phyloP scores from a whole-genome alignment of 2,888 invertebrate genomes.

The Stenodema calcarata region DNA sequence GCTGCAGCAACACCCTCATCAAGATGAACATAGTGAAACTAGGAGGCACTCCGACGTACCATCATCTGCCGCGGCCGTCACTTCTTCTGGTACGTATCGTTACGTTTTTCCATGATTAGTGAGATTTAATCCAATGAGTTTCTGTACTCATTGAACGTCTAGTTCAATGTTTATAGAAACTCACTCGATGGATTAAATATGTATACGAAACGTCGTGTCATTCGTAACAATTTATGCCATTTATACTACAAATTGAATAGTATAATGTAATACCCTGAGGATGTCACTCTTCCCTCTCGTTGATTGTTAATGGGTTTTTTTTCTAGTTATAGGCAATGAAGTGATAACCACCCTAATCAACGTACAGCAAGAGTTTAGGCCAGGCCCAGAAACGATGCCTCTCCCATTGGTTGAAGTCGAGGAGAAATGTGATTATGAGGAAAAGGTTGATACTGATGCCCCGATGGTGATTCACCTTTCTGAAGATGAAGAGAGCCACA shows the following conservation, averaged over 20 bases:
- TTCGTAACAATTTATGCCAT: too few species aligned
- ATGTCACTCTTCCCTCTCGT: too few species aligned
- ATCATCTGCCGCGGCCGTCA: not conserved
- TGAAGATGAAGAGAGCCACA: not conserved
- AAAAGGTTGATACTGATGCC: not conserved
- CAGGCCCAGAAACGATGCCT: not conserved
- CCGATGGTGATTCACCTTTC: not conserved
- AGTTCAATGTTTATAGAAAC: too few species aligned
- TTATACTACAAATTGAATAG: too few species aligned
- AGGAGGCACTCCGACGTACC: not conserved
- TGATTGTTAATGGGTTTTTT: too few species aligned
- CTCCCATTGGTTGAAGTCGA: not conserved
- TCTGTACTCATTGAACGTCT: too few species aligned
- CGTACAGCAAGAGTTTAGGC: slow-evolving; percentile 9
- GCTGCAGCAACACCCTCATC: not conserved
- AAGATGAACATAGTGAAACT: not conserved
- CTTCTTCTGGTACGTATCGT: not conserved
- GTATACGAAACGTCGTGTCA: too few species aligned
- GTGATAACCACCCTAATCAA: slow-evolving; percentile 22
- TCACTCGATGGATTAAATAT: too few species aligned
- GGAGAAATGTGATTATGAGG: not conserved
- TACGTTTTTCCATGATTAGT: too few species aligned
- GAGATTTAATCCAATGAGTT: too few species aligned
- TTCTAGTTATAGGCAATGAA: not conserved
- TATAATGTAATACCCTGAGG: too few species aligned